A percentile compares a stretch with the other conserved stretches of the same genome.
Evolutionary conservation across 2,113 vertebrate genomes (phyloP).

Genomic region (Serinus canaria): DNA sequence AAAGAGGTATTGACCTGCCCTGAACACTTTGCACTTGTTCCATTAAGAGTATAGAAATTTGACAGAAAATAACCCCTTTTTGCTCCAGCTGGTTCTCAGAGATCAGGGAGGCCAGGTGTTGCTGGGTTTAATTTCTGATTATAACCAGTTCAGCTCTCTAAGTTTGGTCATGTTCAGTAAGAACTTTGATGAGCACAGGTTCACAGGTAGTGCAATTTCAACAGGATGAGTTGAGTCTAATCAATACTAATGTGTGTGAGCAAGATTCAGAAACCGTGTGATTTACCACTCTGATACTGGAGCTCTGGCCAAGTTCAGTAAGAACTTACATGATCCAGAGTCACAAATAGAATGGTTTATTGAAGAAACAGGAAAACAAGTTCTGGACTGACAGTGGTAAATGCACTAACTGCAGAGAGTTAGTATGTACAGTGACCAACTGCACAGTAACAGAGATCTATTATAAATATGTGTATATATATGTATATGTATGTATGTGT

Average conservation of each 20-base stretch:
- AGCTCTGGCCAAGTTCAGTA: neutral
- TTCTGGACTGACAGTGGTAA: neutral
- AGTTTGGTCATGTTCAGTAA: neutral
- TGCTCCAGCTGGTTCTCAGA: neutral
- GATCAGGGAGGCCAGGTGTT: neutral
- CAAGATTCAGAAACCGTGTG: neutral
- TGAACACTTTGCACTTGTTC: neutral
- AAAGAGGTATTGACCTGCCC: neutral
- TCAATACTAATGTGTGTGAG: neutral
- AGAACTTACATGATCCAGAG: neutral
- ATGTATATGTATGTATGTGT: neutral
- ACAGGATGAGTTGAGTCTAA: neutral
- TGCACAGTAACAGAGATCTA: neutral
- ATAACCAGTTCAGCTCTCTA: neutral
- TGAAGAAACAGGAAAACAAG: neutral
- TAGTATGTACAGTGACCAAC: fast-evolving
- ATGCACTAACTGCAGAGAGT: neutral
- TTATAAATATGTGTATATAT: neutral
- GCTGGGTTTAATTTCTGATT: neutral
- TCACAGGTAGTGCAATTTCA: neutral
- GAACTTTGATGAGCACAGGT: neutral
- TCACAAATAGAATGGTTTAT: neutral
- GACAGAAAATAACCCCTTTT: neutral
- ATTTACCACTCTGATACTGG: neutral
- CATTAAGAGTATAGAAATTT: neutral